Evolutionary conservation across 2,888 invertebrate species (phyloP).

Genomic region (Drosophila basisetae): DNA sequence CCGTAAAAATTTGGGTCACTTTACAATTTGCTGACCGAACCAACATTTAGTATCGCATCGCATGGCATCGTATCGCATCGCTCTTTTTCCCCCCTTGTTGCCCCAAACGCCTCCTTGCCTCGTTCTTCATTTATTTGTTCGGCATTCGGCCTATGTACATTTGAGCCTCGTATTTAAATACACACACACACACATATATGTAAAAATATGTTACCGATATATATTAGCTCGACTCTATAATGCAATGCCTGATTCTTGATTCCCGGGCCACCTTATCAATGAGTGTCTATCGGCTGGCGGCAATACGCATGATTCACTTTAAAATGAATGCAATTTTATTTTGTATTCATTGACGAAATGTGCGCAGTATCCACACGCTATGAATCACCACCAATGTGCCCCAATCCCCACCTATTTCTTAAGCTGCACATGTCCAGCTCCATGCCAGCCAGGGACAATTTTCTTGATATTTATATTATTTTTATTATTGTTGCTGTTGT

Average conservation of each 20-base stretch:
- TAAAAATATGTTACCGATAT: not conserved
- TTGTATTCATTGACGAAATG: constrained; percentile 71
- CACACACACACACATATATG: constrained; percentile 16
- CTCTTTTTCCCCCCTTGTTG: constrained; percentile 49
- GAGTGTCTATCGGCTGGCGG: constrained; percentile 14
- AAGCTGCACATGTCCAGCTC: constrained; percentile 6
- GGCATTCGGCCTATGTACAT: constrained; percentile 59
- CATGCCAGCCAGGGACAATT: constrained; percentile 6
- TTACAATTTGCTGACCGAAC: constrained; percentile 78
- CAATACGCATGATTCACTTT: constrained; percentile 73
- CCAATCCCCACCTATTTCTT: not conserved
- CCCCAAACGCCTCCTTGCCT: constrained; percentile 24
- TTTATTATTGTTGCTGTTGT: constrained; percentile 19
- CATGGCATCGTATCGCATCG: constrained; percentile 45
- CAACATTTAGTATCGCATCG: constrained; percentile 46
- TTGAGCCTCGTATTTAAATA: constrained; percentile 33
- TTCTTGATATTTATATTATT: constrained; percentile 18
- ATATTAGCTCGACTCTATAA: constrained; percentile 11
- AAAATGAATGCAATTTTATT: constrained; percentile 65
- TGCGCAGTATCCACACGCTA: constrained; percentile 60
- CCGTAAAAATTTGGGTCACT: constrained; percentile 78
- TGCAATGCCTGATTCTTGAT: constrained; percentile 7
- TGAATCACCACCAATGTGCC: constrained; percentile 52
- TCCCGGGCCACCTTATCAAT: constrained; percentile 50
- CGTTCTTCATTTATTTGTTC: constrained; percentile 45